A percentile compares a stretch with the other conserved stretches of the same genome.
Evolutionary conservation across 2,113 vertebrate species (phyloP).

Genomic region (Leucoraja erinaceus): DNA sequence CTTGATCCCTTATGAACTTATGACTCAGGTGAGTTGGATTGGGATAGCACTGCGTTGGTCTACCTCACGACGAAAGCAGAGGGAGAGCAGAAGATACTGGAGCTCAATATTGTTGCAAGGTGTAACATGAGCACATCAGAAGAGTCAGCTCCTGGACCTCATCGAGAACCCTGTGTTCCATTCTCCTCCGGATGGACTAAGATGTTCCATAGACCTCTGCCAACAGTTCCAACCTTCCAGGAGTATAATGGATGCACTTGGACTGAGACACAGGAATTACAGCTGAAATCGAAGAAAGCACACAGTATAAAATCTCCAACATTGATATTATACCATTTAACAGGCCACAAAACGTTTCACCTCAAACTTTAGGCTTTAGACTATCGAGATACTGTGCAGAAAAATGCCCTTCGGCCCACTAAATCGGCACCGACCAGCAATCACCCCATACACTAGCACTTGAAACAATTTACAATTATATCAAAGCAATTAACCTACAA

Average conservation of each 20-base stretch:
- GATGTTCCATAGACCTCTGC: not conserved
- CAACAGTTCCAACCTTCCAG: not conserved
- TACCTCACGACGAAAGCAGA: too few relatives aligned
- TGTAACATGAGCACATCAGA: not conserved
- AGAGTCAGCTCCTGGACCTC: not conserved
- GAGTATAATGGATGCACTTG: not conserved
- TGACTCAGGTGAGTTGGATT: not conserved
- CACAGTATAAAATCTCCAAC: not conserved
- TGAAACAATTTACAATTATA: too few relatives aligned
- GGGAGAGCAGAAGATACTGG: not conserved
- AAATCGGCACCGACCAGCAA: too few relatives aligned
- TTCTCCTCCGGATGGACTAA: too few relatives aligned
- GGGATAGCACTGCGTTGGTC: not conserved
- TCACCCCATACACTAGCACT: too few relatives aligned
- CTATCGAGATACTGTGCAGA: too few relatives aligned
- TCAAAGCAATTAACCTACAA: too few relatives aligned
- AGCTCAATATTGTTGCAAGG: not conserved
- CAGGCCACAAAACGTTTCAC: not conserved
- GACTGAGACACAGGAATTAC: not conserved
- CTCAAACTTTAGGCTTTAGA: too few relatives aligned
- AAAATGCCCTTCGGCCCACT: too few relatives aligned
- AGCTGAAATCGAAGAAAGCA: not conserved
- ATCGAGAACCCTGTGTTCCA: not conserved
- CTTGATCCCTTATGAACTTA: too few relatives aligned
- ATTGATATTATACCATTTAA: not conserved